phyloP scores from a whole-genome alignment of 2,113 vertebrate species.

The Kryptolebias marmoratus region DNA sequence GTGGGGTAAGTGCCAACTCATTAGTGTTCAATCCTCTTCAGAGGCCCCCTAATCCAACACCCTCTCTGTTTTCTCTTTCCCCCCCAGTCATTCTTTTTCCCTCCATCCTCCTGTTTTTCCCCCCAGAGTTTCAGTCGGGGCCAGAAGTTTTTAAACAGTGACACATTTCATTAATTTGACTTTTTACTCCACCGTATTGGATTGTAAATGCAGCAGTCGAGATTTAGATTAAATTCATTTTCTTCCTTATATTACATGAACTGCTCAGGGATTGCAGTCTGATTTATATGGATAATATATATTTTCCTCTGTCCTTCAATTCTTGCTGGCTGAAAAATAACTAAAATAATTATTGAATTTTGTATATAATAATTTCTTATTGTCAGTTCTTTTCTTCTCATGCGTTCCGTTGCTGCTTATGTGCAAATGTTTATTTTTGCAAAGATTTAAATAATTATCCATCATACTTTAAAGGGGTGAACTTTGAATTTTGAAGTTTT shows the following conservation, averaged over 20 bases:
- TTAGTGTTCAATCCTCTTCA: constrained; percentile 66
- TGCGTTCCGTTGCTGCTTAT: no score
- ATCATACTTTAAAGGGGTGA: no score
- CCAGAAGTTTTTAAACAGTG: not conserved
- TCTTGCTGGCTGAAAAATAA: no score
- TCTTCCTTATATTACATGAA: not conserved
- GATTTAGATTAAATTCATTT: no score
- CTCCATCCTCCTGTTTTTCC: constrained; percentile 12
- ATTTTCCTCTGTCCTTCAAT: not conserved
- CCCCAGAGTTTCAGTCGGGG: not conserved
- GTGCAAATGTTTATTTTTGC: no score
- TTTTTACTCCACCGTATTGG: not conserved
- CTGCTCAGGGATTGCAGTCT: not conserved
- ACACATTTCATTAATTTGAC: not conserved
- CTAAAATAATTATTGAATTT: no score
- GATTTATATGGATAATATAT: not conserved
- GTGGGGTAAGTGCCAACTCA: constrained; percentile 74
- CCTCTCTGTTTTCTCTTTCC: constrained; percentile 53
- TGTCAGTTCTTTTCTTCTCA: no score
- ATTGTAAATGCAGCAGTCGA: not conserved
- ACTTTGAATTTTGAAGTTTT: no score
- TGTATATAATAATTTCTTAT: no score
- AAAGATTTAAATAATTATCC: no score
- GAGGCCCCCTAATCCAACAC: constrained; percentile 72
- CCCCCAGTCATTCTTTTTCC: constrained; percentile 21